Conservation (phyloP, 2,113 vertebrate genomes). For the Pelobates fuscus region DNA sequence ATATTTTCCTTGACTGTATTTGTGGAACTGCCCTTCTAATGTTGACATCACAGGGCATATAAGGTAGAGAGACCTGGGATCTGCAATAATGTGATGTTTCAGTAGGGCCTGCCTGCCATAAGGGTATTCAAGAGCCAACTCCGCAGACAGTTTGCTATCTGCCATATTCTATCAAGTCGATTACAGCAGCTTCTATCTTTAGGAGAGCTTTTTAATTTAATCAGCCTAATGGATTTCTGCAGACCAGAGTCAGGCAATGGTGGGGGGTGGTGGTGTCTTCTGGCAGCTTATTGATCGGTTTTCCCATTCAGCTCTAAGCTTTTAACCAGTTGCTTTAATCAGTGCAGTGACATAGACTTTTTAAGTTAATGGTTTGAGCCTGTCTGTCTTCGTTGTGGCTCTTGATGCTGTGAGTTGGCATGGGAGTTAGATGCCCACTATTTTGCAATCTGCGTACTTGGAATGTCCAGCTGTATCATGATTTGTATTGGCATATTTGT, state of each 20-base stretch:
- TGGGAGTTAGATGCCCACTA: no score
- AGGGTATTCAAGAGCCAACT: neutral
- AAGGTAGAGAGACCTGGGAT: no score
- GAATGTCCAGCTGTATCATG: no score
- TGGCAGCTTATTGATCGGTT: constrained; percentile 29
- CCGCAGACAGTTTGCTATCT: constrained; percentile 15
- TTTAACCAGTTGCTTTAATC: constrained; percentile 34
- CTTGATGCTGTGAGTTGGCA: neutral
- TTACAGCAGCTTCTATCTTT: constrained; percentile 47
- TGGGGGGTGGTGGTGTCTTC: constrained; percentile 16
- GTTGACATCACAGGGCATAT: no score
- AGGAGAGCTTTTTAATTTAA: constrained; percentile 47
- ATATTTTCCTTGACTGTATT: no score
- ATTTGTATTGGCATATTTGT: no score
- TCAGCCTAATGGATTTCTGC: constrained; percentile 42
- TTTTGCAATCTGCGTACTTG: no score
- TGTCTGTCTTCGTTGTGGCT: neutral
- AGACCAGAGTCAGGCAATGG: constrained; percentile 23
- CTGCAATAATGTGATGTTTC: neutral
- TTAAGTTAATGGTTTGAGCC: neutral
- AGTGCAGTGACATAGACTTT: neutral
- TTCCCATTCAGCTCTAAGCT: constrained; percentile 30
- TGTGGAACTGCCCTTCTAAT: no score
- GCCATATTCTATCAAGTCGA: constrained; percentile 27
- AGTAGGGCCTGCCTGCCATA: neutral